A percentile compares a stretch with the other conserved stretches of the same genome.
Evolutionary conservation across 1,140 invertebrate species (phyloP).

Genomic region (Popillia japonica): DNA sequence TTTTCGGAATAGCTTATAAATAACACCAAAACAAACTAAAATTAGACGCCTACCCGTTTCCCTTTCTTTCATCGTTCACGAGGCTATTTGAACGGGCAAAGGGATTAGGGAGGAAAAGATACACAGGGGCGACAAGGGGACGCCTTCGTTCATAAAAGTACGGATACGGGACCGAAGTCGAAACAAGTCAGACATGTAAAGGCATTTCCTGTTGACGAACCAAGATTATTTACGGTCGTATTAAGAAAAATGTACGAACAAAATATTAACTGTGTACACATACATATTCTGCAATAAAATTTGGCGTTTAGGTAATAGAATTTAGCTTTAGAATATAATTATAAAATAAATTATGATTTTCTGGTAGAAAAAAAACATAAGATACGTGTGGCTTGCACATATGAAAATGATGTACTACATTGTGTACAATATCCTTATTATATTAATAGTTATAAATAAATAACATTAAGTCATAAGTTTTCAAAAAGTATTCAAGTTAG

Average conservation of each 20-base stretch:
- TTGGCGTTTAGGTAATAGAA: no score
- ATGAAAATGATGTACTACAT: no score
- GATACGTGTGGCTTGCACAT: no score
- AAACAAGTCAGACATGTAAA: slow-evolving; percentile 33
- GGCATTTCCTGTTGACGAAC: slow-evolving; percentile 37
- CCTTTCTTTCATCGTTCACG: slow-evolving; percentile 14
- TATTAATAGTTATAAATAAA: no score
- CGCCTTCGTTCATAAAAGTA: slow-evolving; percentile 27
- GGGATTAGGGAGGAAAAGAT: slow-evolving; percentile 13
- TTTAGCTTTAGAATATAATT: no score
- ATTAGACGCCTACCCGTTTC: slow-evolving; percentile 32
- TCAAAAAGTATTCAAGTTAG: no score
- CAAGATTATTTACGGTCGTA: neutral
- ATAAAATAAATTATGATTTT: no score
- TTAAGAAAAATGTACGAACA: slow-evolving; percentile 18
- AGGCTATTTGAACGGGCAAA: neutral
- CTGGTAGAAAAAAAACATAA: no score
- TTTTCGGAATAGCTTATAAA: slow-evolving; percentile 32
- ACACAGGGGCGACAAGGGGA: slow-evolving; percentile 21
- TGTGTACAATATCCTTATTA: no score
- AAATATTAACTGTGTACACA: neutral
- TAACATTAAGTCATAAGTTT: no score
- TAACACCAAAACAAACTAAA: slow-evolving; percentile 40
- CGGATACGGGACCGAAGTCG: slow-evolving; percentile 1
- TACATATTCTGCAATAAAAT: no score